These are phyloP conservation scores for Cinclus cinclus DNA, from an alignment of 2,113 vertebrate genomes.

Conservation along the genomic window DNA sequence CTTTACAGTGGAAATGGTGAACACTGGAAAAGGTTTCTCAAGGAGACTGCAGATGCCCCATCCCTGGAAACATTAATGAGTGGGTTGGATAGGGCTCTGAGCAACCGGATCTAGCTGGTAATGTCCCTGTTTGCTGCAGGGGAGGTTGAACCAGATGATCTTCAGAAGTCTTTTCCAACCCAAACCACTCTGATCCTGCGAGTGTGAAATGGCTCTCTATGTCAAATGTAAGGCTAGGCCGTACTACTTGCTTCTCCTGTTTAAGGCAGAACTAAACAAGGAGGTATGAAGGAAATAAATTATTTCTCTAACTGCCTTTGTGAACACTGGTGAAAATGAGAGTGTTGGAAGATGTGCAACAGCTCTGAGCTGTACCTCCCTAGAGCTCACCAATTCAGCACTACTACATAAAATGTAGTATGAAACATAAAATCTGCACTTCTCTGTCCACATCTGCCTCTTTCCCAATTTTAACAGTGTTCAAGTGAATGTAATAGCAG, in stretches of 20 bases:
- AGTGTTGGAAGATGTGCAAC: not conserved
- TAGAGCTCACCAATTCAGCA: not conserved
- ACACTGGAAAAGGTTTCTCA: not conserved
- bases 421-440: not conserved
- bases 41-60: not conserved
- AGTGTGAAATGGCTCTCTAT: not conserved
- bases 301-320: not conserved
- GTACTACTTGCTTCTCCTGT: not conserved
- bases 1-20: not conserved
- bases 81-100: not conserved
- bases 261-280: not conserved
- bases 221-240: not conserved
- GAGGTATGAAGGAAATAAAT: fast-evolving
- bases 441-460: not conserved
- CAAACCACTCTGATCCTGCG: fast-evolving
- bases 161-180: not conserved
- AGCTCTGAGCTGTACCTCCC: not conserved
- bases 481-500: not conserved
- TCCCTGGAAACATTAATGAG: not conserved
- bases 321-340: not conserved
- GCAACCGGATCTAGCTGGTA: not conserved
- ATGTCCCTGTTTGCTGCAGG: not conserved
- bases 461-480: not conserved
- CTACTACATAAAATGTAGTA: too few relatives aligned
- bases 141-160: not conserved